Conservation (phyloP, 2,888 invertebrate species). For the Eristalis arbustorum region DNA sequence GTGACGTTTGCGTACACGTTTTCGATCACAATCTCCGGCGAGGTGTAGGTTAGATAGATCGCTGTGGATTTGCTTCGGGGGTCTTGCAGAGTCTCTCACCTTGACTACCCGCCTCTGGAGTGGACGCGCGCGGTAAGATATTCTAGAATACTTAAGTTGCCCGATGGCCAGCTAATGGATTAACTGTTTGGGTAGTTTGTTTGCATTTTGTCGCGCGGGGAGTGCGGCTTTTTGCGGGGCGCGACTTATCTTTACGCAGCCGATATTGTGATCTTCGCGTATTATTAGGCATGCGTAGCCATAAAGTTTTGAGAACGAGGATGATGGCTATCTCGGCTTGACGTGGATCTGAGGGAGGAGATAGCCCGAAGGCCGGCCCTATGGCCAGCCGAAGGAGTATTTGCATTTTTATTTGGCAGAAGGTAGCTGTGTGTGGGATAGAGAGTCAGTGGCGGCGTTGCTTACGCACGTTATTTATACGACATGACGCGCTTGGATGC, state of each 20-base stretch:
- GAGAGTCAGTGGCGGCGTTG: not conserved
- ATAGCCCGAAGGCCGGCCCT: not conserved
- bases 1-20: conserved; percentile 47
- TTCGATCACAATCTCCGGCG: conserved; percentile 19
- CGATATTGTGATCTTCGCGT: not conserved
- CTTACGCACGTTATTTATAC: not conserved
- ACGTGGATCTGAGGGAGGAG: not conserved
- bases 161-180: not conserved
- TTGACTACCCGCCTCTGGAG: not conserved
- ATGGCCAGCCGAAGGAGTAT: not conserved
- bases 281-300: not conserved
- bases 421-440: not conserved
- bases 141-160: not conserved
- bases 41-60: conserved; percentile 20
- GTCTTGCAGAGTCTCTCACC: too few species aligned
- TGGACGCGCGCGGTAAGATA: not conserved
- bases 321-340: not conserved
- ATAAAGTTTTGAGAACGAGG: not conserved
- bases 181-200: not conserved
- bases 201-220: too few species aligned
- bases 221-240: not conserved
- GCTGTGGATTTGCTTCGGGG: not conserved
- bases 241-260: not conserved
- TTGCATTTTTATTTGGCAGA: not conserved
- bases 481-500: not conserved